phyloP scores from a whole-genome alignment of 2,113 vertebrate species.

The Nematolebias whitei region DNA sequence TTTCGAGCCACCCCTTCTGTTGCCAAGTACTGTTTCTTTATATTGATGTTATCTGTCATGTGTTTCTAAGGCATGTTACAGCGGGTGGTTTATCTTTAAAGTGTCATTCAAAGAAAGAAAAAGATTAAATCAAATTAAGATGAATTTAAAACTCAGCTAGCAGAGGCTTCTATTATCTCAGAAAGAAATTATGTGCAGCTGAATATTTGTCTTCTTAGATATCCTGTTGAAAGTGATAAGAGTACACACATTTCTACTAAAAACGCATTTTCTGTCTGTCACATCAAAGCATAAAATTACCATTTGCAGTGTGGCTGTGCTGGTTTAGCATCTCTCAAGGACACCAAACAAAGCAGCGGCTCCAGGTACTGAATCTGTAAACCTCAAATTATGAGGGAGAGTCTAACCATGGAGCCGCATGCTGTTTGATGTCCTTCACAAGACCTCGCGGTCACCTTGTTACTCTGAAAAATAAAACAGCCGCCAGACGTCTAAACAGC shows the following conservation, averaged over 20 bases:
- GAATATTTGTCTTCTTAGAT: background rate
- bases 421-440: background rate
- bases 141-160: constrained; percentile 11
- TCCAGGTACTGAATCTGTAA: background rate
- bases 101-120: background rate
- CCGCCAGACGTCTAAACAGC: background rate
- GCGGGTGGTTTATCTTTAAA: constrained; percentile 7
- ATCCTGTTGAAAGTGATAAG: background rate
- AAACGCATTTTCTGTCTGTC: background rate
- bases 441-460: background rate
- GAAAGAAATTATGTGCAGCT: background rate
- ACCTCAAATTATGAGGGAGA: background rate
- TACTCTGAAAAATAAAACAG: background rate
- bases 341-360: background rate
- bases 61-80: background rate
- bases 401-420: background rate
- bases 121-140: constrained; percentile 29
- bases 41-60: constrained; percentile 1
- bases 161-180: background rate
- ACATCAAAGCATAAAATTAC: constrained; percentile 12
- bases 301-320: background rate
- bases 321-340: constrained; percentile 12
- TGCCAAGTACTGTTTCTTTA: constrained; percentile 8
- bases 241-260: background rate
- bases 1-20: background rate